Conservation (phyloP, 1,140 invertebrate genomes). For the Bombyx mori region ASM3026992v2 NC_085118.1:7651001-7651500, state of each 20-base stretch:
- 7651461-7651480: no score
- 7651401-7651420: no score
- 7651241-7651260: slow-evolving; percentile 75
- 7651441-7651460: no score
- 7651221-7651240: slow-evolving; percentile 82
- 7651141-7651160: slow-evolving; percentile 63
- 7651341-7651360: no score
- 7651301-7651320: slow-evolving; percentile 40
- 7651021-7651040: slow-evolving; percentile 45
- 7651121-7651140: slow-evolving; percentile 44
- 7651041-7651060: slow-evolving; percentile 28
- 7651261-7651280: no score
- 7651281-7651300: no score
- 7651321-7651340: slow-evolving; percentile 21
- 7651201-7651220: slow-evolving; percentile 83
- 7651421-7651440: no score
- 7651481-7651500: no score
- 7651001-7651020: slow-evolving; percentile 14
- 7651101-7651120: slow-evolving; percentile 61
- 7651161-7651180: slow-evolving; percentile 56
- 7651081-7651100: slow-evolving; percentile 54
- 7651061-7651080: slow-evolving; percentile 38
- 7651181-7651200: slow-evolving; percentile 71
- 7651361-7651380: no score
- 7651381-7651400: no score